Evolutionary conservation across 1,140 invertebrate genomes (phyloP), one percentile per base, ranked within the genome.

Genomic region (Eulimnadia texana): DNA sequence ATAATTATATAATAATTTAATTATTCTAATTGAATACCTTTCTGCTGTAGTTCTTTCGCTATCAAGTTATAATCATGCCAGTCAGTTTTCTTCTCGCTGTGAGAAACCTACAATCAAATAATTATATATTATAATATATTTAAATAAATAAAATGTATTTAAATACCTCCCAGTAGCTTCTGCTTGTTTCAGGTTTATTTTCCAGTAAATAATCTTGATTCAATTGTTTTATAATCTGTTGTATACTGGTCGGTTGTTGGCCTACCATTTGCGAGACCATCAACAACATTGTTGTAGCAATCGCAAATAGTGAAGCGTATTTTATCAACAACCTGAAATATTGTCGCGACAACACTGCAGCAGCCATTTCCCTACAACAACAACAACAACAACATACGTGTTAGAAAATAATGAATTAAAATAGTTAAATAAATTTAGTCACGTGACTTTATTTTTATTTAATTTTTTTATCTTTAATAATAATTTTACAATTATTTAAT

Each of bases 61-160:
- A 93, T 90, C 61, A 76, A 73, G 49, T 79, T 74, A 68, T 89
- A 85, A 71, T 93, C 80, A 70, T 93, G 88, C 90, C 90, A 94
- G 69, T 94, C 90, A 63, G 82, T 81, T 75, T 82, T 82, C 68
- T 63, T 57, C 2, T 23, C 2, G 13, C 42, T 23, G 23, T 63
- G 61, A 9, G 27, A 19, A 29, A 29, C 28, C 61, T 63, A 50
- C 19, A n/a, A 49, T 9, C 24, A 33, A 23, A 25, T 11, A 27
- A 58, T 27, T 9, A 23, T 16, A 9, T 23, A 10, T 20, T n/a
- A n/a, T 22, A 13, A 24, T 16, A 50, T 22, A 50, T 24, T 42
- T 19, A 51, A 2, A 24, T 11, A 11, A 23, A 2, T 24, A n/a
- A 42, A 58, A 57, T 16, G 24, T 23, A 1, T 28, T 2, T 11